Conservation (phyloP, 2,888 invertebrate species). For the Pyrocoelia pectoralis region DNA sequence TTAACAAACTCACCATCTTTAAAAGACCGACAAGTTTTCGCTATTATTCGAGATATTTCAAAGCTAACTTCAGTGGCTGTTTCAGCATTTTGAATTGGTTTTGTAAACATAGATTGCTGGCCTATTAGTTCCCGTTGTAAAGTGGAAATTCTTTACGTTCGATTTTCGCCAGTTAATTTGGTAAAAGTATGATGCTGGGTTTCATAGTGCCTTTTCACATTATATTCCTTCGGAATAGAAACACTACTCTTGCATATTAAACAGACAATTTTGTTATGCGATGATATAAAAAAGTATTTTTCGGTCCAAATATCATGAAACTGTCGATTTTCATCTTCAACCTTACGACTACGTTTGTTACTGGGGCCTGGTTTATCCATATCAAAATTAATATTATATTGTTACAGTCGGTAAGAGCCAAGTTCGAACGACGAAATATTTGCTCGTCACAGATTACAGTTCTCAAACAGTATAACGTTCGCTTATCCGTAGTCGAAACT, state of each 20-base stretch:
- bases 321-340: slow-evolving; percentile 3
- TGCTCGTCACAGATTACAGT: no score
- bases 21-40: neutral
- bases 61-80: neutral
- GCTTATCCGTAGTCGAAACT: no score
- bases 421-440: no score
- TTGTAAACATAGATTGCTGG: slow-evolving; percentile 6
- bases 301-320: neutral
- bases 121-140: neutral
- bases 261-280: slow-evolving; percentile 2
- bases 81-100: neutral
- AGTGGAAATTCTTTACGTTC: neutral
- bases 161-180: neutral
- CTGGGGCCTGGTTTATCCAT: neutral
- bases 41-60: neutral
- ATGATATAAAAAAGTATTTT: slow-evolving; percentile 1
- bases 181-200: neutral
- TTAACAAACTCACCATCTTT: neutral
- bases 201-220: slow-evolving; percentile 5
- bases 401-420: neutral
- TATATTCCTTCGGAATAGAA: neutral
- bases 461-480: no score
- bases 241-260: neutral
- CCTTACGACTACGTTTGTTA: slow-evolving; percentile 1
- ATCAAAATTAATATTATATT: neutral